Conservation (phyloP, 1,140 invertebrate genomes). For the Drosophila malerkotliana region DNA sequence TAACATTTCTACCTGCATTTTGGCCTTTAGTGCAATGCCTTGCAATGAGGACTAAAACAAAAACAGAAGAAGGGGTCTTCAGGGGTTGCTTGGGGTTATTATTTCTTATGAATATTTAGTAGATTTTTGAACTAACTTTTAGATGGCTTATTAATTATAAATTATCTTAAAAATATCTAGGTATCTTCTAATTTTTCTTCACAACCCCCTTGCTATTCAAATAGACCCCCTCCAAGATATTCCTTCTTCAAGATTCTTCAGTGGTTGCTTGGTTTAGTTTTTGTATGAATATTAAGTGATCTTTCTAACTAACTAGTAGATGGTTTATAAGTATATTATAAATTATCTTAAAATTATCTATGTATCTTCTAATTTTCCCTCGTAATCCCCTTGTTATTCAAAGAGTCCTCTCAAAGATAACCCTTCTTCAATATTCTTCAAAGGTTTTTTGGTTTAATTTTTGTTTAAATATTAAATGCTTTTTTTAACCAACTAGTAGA, state of each 20-base stretch:
- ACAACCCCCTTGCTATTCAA: too few species aligned
- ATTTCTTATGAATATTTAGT: neutral
- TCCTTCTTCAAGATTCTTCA: neutral
- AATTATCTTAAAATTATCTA: neutral
- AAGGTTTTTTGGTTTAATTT: too few species aligned
- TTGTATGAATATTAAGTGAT: neutral
- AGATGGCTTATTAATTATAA: neutral
- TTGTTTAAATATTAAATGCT: too few species aligned
- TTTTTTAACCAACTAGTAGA: too few species aligned
- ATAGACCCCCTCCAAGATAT: too few species aligned
- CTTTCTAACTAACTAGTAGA: neutral
- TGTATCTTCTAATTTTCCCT: too few species aligned
- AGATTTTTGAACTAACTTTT: neutral
- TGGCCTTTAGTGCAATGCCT: neutral
- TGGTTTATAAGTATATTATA: neutral
- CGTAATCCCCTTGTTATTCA: too few species aligned
- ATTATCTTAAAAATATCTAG: neutral
- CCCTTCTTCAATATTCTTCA: too few species aligned
- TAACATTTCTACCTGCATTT: slow-evolving; percentile 16
- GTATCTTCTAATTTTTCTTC: too few species aligned
- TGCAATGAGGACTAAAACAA: neutral
- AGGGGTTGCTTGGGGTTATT: neutral
- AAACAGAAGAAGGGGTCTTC: neutral
- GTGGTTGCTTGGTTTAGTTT: neutral
- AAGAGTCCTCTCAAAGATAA: too few species aligned